These are phyloP conservation scores for Dryas iulia DNA, from an alignment of 1,140 invertebrate genomes.

Conservation along the genomic window DNA sequence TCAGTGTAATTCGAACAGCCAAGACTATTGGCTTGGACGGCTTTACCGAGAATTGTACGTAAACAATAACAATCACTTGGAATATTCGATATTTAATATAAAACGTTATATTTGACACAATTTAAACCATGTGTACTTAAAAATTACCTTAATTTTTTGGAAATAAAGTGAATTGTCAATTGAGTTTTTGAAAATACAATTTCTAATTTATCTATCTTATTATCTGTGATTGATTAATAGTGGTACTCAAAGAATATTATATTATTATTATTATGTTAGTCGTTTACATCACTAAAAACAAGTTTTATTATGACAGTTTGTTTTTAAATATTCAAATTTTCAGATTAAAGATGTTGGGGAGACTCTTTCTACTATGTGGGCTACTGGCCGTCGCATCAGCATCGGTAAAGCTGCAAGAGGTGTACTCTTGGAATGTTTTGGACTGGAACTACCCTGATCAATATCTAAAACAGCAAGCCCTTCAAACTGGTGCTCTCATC, in stretches of 20 bases:
- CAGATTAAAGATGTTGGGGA: slow-evolving; percentile 46
- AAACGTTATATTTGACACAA: not conserved
- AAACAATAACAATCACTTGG: not conserved
- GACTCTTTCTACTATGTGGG: slow-evolving; percentile 45
- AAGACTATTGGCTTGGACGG: slow-evolving; percentile 22
- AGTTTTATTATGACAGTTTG: not conserved
- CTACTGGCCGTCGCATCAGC: slow-evolving; percentile 59
- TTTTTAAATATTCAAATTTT: slow-evolving; percentile 7
- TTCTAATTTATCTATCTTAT: not conserved
- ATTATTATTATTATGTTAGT: no score
- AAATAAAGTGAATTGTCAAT: no score
- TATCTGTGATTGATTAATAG: not conserved
- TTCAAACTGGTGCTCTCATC: slow-evolving; percentile 83
- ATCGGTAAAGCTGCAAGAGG: slow-evolving; percentile 83
- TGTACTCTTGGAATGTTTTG: slow-evolving; percentile 87
- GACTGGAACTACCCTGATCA: slow-evolving; percentile 87
- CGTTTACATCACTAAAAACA: no score
- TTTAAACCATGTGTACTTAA: no score
- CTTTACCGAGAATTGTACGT: slow-evolving; percentile 33
- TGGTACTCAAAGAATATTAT: not conserved
- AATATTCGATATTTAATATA: not conserved
- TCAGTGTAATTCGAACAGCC: slow-evolving; percentile 36
- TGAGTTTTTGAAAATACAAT: no score
- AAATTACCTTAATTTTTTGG: no score
- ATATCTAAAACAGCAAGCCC: slow-evolving; percentile 81